Evolutionary conservation across 2,113 vertebrate genomes (phyloP).

Genomic region (Malurus elegans): DNA sequence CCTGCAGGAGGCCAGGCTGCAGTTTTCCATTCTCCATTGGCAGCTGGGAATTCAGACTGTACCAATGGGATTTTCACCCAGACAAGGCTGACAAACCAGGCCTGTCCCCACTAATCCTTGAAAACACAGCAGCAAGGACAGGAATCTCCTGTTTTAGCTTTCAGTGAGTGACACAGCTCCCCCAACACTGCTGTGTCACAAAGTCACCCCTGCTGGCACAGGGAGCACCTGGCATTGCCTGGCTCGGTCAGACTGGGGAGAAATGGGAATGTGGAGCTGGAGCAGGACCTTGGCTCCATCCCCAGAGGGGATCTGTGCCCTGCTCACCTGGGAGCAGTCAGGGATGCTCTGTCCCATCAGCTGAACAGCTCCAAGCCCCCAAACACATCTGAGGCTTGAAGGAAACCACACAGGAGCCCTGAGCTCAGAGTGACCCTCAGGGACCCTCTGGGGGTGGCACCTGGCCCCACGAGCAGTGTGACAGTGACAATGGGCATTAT

Average conservation of each 20-base stretch:
- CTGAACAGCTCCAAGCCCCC: background rate
- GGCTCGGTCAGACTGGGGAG: background rate
- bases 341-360: background rate
- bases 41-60: background rate
- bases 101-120: background rate
- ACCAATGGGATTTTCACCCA: background rate
- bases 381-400: background rate
- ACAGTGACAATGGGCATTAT: fast-evolving
- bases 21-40: background rate
- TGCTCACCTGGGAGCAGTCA: background rate
- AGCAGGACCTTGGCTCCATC: background rate
- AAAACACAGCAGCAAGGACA: background rate
- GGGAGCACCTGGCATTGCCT: background rate
- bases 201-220: no score
- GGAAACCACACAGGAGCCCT: background rate
- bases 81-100: background rate
- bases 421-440: background rate
- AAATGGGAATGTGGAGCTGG: background rate
- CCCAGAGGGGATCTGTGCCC: background rate
- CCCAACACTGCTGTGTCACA: background rate
- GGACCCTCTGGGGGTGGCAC: background rate
- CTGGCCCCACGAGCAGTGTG: background rate
- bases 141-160: background rate
- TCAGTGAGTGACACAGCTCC: background rate
- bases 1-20: background rate